A percentile compares a stretch with the other conserved stretches of the same genome.
Evolutionary conservation across 2,113 vertebrate genomes (phyloP).

Genomic region (Pygoscelis antarcticus): DNA sequence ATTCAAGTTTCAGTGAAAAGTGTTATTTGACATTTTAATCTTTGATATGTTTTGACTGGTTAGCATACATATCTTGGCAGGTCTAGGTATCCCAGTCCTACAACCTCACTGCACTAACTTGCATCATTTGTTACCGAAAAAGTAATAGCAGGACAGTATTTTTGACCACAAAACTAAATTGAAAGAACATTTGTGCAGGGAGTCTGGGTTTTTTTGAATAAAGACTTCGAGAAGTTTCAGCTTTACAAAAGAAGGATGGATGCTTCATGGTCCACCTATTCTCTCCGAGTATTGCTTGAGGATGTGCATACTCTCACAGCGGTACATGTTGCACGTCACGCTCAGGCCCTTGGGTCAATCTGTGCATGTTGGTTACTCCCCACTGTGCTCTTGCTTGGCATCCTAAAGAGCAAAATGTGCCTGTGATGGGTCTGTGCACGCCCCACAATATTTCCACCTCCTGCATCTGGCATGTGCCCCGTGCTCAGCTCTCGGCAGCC

Average conservation of each 20-base stretch:
- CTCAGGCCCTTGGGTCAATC: neutral
- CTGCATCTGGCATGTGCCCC: accelerated
- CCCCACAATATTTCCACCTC: neutral
- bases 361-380: neutral
- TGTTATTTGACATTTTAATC: neutral
- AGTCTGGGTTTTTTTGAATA: neutral
- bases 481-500: accelerated
- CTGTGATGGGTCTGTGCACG: neutral
- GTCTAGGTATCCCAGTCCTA: neutral
- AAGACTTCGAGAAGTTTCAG: neutral
- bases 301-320: neutral
- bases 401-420: neutral
- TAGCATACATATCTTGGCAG: neutral
- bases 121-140: neutral
- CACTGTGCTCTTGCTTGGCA: neutral
- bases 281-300: neutral
- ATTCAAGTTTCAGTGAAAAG: neutral
- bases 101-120: neutral
- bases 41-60: neutral
- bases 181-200: neutral
- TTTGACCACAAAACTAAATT: neutral
- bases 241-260: neutral
- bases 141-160: neutral
- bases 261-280: neutral
- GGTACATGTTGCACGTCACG: no score